A percentile compares a stretch with the other conserved stretches of the same genome.
Conservation (phyloP, 2,113 vertebrate genomes). For the Percina caprodes region DNA sequence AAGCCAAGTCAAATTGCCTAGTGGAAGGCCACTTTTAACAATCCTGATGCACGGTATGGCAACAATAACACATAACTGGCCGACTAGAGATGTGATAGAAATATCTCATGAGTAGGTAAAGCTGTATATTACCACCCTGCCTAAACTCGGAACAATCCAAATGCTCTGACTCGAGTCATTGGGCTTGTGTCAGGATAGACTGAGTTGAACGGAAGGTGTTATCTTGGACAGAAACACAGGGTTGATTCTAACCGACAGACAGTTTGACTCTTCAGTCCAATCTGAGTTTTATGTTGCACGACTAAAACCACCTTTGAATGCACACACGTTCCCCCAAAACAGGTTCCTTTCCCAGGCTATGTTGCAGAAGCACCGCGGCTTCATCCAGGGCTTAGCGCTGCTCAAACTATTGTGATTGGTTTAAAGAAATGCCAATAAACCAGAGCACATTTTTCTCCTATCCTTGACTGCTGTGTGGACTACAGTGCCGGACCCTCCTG, state of each 20-base stretch:
- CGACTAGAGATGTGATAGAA: neutral
- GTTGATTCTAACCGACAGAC: neutral
- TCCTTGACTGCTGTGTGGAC: no score
- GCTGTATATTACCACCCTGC: neutral
- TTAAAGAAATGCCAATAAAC: no score
- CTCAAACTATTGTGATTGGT: no score
- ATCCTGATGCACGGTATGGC: neutral
- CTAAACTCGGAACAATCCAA: neutral
- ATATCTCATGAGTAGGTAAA: neutral
- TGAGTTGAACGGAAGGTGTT: neutral
- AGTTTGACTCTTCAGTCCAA: neutral
- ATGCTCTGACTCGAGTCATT: neutral
- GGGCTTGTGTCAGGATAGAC: neutral
- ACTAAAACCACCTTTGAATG: no score
- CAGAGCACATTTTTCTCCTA: no score
- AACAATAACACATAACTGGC: neutral
- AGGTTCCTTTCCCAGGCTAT: no score
- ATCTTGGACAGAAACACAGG: neutral
- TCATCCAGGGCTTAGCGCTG: no score
- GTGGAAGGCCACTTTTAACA: neutral
- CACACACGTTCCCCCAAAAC: no score
- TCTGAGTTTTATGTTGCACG: no score
- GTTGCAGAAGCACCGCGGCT: no score
- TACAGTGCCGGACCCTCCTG: no score
- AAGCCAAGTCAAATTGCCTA: neutral